These are phyloP conservation scores for Siphonodentalium dalli DNA, from an alignment of 2,888 invertebrate species.

Conservation along the genomic window DNA sequence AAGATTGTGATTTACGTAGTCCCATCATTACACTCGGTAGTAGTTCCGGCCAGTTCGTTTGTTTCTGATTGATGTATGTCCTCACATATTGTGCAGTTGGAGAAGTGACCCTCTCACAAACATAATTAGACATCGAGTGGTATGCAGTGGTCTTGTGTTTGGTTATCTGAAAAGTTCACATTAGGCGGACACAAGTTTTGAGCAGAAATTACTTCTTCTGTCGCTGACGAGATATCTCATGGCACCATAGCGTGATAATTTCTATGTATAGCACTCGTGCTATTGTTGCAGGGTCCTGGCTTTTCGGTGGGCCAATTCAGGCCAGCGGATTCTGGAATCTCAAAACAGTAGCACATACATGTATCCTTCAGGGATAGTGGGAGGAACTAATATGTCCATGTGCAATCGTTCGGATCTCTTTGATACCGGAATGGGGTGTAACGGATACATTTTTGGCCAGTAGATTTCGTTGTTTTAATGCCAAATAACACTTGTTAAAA, in stretches of 20 bases:
- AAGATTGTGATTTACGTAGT: slow-evolving; percentile 19
- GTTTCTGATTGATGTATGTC: slow-evolving; percentile 22
- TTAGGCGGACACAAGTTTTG: slow-evolving; percentile 27
- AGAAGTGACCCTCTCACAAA: slow-evolving; percentile 25
- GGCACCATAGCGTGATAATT: slow-evolving; percentile 32
- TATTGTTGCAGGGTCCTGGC: slow-evolving; percentile 24
- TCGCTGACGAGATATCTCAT: slow-evolving; percentile 23
- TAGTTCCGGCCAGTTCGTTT: slow-evolving; percentile 21
- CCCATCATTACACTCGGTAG: slow-evolving; percentile 27
- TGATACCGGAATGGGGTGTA: no score
- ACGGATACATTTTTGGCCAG: no score
- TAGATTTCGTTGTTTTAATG: no score
- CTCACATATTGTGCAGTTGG: slow-evolving; percentile 23
- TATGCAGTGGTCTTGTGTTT: slow-evolving; percentile 30
- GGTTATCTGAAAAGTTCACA: slow-evolving; percentile 32
- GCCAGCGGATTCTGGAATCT: no score
- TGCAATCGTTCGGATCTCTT: no score
- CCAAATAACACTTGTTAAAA: no score
- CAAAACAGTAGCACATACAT: no score
- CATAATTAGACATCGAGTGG: slow-evolving; percentile 28
- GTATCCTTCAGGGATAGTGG: no score
- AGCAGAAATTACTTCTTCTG: slow-evolving; percentile 28
- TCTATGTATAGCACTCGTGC: slow-evolving; percentile 25
- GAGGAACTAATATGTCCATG: no score
- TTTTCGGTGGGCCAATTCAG: slow-evolving; percentile 23